Evolutionary conservation across 2,888 invertebrate genomes (phyloP), one percentile per base, ranked within the genome.

Genomic region (Amiota minor): DNA sequence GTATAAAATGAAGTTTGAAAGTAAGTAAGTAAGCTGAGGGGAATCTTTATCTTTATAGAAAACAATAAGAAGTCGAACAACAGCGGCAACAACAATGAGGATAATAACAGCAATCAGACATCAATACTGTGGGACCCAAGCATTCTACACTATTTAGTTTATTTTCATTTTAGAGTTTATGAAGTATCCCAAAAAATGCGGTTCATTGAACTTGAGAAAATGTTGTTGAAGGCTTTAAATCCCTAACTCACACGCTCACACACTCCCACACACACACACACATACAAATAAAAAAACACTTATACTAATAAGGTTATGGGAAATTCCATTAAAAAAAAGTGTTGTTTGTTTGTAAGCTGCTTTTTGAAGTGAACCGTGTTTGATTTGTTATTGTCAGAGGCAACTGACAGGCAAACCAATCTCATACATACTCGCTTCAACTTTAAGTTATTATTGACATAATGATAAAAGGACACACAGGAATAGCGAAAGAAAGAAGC

Each of bases 281-380:
- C n/a, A 67, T 55, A 14, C 9, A n/a, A n/a, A n/a, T n/a, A n/a
- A n/a, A n/a, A n/a, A n/a, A n/a, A 20, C 70, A 56, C 56, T 47
- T 72, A 50, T 69, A 72, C 53, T 35, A 35, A 35, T 35, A 35
- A 35, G 3, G 3, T 23, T 23, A 3, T 23, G 23, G 23, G 23
- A 23, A 23, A 23, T 23, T 23, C 1, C 23, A 2, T 23, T 23
- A 23, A 23, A 23, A 23, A 23, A 4, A 35, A 35, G 35, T 53
- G 12, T 53, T 16, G 53, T n/a, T 53, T 53, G 35, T 1, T 70
- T 49, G 61, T 76, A 80, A 79, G 74, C 76, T 65, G 78, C 72
- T 80, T 79, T 75, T 2, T 20, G 16, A 47, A 74, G 45, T 53
- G 62, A 65, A 49, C 77, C 74, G 62, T 64, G 70, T 67, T 16